Conservation (phyloP, 2,888 invertebrate genomes). For the Luffia ferchaultella region DNA sequence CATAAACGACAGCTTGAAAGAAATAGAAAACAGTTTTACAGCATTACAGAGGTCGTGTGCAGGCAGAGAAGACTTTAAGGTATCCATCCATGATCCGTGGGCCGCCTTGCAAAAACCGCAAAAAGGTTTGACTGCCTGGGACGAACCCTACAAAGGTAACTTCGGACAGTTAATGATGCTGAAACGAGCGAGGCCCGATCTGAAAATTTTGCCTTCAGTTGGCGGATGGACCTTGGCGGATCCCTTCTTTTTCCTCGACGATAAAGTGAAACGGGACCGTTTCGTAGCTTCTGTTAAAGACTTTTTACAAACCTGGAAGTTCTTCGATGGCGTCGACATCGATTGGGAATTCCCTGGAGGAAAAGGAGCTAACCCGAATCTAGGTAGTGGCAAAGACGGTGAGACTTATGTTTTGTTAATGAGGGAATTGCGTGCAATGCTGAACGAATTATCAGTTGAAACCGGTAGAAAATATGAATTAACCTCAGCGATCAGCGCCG, state of each 20-base stretch:
- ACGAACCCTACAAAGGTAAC: constrained; percentile 59
- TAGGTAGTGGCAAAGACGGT: constrained; percentile 51
- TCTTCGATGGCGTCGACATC: constrained; percentile 58
- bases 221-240: constrained; percentile 59
- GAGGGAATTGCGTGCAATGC: constrained; percentile 52
- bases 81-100: constrained; percentile 58
- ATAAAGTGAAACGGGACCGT: constrained; percentile 41
- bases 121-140: constrained; percentile 53
- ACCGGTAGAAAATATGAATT: constrained; percentile 54
- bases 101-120: constrained; percentile 58
- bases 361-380: constrained; percentile 52
- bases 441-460: constrained; percentile 42
- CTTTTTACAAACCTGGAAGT: constrained; percentile 56
- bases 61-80: constrained; percentile 56
- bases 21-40: constrained; percentile 59
- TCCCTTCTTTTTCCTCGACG: constrained; percentile 56
- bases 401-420: constrained; percentile 44
- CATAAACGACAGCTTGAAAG: constrained; percentile 58
- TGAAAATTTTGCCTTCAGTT: constrained; percentile 52
- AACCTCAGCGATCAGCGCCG: constrained; percentile 58
- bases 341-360: constrained; percentile 63
- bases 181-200: constrained; percentile 50
- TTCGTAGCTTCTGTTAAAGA: constrained; percentile 55
- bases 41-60: constrained; percentile 55
- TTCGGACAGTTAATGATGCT: constrained; percentile 57